Base-by-base conservation (phyloP, 2,797 vertebrate species). In the Triplophysa yarkandensis region DNA sequence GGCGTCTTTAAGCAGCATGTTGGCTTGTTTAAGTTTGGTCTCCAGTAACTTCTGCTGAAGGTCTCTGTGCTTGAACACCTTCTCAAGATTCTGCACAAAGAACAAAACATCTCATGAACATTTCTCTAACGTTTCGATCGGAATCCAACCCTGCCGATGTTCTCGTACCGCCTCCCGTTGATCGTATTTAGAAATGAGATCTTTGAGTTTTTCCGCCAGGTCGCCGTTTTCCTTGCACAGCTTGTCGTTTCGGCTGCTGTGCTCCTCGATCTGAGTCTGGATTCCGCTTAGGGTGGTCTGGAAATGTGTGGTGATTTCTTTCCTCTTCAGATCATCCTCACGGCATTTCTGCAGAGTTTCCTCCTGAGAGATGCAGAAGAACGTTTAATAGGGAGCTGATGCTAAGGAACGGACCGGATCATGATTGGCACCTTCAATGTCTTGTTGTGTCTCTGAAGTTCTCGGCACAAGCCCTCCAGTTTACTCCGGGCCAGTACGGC, bases 361-460 rank as follows among this genome's bases (percentile, higher is more conserved):
- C 71, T 99, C 98, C 98, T 99, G 83, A 36, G 62, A 9, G 71
- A 7, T 16, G 7, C 34, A 1, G 39, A 65, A 0, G 0, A 4
- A 14, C 5, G 21, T 11, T 11, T 21, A 54, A 25, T 23, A 27
- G 11, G 4, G 6, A 5, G 13, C 50, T 50, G 48, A 16, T 2
- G 25, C 6, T 3, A 19, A 13, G 0, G 6, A 32, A 6, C 2
- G 8, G 10, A 48, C n/a, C 1, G 14, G 8, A 43, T 63, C 9
- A 10, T 21, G n/a, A n/a, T 13, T 46, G 27, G 13, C 50, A 95
- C 98, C 96, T 99, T 99, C 30, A 99, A 87, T 1, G 95, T 98
- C 88, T 97, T 99, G 88, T 99, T 99, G 90, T 99, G 97, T 78
- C 98, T 92, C 89, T 99, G 98, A 77, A 99, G 92, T 86, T 99